Conservation (phyloP, 2,113 vertebrate genomes). For the Tamias sibiricus region DNA sequence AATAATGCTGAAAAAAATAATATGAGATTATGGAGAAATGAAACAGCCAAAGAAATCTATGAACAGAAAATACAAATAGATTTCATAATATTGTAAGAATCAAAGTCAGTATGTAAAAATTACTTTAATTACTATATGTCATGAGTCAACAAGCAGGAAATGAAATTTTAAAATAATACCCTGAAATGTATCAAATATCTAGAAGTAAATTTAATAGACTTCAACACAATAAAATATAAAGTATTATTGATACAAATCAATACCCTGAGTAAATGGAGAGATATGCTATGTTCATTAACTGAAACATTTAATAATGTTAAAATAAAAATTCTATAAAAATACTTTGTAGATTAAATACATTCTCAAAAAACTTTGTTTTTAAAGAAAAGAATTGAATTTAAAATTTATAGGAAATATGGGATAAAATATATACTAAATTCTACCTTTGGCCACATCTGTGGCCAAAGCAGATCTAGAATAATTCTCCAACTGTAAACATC, state of each 20-base stretch:
- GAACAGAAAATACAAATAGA: background rate
- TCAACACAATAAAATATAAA: background rate
- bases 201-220: background rate
- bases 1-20: background rate
- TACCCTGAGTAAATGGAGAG: background rate
- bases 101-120: background rate
- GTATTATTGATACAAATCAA: background rate
- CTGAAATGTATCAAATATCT: background rate
- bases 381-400: background rate
- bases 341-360: background rate
- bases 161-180: background rate
- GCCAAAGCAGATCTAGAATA: background rate
- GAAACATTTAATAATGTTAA: background rate
- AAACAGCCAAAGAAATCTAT: background rate
- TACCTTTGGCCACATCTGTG: background rate
- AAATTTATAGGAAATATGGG: background rate
- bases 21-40: background rate
- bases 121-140: background rate
- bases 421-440: background rate
- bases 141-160: background rate
- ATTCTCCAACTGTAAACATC: background rate
- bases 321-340: slow-evolving; percentile 18
- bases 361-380: background rate
- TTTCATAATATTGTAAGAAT: background rate
- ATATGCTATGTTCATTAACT: background rate